phyloP scores from a whole-genome alignment of 2,888 invertebrate species.

The Pristionchus mayeri region DNA sequence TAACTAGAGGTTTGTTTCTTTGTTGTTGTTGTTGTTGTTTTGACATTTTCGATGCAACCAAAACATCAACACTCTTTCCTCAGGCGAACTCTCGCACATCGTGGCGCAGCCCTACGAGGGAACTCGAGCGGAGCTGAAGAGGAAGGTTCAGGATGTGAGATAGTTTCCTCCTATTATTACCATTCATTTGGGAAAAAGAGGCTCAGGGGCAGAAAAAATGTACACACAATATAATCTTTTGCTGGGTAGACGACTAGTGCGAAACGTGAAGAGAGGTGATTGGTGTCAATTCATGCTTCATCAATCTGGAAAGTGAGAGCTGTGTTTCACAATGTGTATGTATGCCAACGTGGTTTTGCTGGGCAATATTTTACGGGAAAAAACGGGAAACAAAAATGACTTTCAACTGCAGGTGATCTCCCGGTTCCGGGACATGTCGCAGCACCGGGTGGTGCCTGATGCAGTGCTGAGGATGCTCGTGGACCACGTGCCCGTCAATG shows the following conservation, averaged over 20 bases:
- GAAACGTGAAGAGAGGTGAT: too few relatives aligned
- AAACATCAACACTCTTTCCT: background rate
- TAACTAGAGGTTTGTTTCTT: background rate
- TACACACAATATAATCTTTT: too few relatives aligned
- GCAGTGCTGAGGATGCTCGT: background rate
- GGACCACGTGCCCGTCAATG: background rate
- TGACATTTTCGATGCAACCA: background rate
- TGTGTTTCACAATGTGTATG: too few relatives aligned
- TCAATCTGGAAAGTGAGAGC: too few relatives aligned
- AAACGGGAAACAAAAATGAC: too few relatives aligned
- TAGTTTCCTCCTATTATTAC: background rate
- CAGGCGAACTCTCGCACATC: conserved; percentile 19
- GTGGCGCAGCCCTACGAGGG: background rate
- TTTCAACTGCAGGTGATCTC: too few relatives aligned
- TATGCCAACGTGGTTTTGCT: too few relatives aligned
- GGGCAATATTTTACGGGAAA: too few relatives aligned
- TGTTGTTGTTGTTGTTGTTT: background rate
- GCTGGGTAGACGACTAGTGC: too few relatives aligned
- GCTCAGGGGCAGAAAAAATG: too few relatives aligned
- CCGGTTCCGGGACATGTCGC: background rate
- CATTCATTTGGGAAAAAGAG: too few relatives aligned
- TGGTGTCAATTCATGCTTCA: too few relatives aligned
- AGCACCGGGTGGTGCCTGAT: background rate
- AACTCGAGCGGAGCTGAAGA: background rate
- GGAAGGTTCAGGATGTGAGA: background rate